phyloP scores from a whole-genome alignment of 2,113 vertebrate genomes.

The Podarcis muralis region DNA sequence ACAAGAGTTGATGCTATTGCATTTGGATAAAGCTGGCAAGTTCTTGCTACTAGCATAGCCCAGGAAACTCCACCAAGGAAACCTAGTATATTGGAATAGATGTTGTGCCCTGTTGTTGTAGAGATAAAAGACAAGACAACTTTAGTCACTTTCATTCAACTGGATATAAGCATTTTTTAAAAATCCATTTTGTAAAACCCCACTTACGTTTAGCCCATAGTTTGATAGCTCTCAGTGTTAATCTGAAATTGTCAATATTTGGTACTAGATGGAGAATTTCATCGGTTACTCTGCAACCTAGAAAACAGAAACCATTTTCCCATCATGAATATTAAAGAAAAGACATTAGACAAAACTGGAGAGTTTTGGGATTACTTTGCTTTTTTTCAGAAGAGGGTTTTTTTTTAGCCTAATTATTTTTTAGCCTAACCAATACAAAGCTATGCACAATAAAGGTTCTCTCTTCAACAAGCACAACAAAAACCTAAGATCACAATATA shows the following conservation, averaged over 20 bases:
- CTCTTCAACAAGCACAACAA: too few species aligned
- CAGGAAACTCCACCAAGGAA: conserved; percentile 92
- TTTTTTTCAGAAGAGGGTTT: neutral
- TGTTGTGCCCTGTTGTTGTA: conserved; percentile 86
- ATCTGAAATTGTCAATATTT: conserved; percentile 91
- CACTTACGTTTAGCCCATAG: conserved; percentile 94
- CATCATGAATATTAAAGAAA: neutral
- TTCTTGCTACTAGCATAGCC: conserved; percentile 93
- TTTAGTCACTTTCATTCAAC: conserved; percentile 49
- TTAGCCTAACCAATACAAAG: neutral
- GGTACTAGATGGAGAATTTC: conserved; percentile 93
- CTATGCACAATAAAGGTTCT: too few species aligned
- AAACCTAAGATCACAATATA: too few species aligned
- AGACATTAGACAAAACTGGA: neutral
- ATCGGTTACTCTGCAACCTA: conserved; percentile 92
- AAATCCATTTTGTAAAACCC: conserved; percentile 61
- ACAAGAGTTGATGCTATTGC: conserved; percentile 91
- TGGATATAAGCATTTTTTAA: conserved; percentile 25
- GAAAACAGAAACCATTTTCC: conserved; percentile 59
- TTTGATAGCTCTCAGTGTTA: conserved; percentile 92
- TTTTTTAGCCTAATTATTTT: neutral
- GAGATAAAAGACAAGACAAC: conserved; percentile 64
- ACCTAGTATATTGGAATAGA: conserved; percentile 93
- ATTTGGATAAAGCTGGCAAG: conserved; percentile 93
- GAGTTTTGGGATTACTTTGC: neutral